Conservation (phyloP, 2,113 vertebrate species). For the Halcyon senegalensis region DNA sequence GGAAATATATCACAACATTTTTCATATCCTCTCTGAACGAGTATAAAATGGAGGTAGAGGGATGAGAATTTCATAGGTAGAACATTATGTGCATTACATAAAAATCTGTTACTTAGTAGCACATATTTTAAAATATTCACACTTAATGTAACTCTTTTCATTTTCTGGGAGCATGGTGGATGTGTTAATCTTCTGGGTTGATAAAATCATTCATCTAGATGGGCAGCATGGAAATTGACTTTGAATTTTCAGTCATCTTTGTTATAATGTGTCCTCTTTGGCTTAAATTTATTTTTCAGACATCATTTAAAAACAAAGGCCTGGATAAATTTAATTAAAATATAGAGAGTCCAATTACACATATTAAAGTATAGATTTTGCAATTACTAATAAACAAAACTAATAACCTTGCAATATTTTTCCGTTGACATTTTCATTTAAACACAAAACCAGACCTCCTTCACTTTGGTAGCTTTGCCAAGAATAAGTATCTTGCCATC, state of each 20-base stretch:
- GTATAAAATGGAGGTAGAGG: neutral
- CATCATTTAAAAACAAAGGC: neutral
- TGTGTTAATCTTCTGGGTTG: neutral
- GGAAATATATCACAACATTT: neutral
- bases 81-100: neutral
- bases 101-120: slow-evolving; percentile 4
- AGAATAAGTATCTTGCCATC: neutral
- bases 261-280: neutral
- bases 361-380: neutral
- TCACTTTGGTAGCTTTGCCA: neutral
- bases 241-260: neutral
- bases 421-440: neutral
- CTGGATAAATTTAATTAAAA: neutral
- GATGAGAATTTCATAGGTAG: slow-evolving; percentile 24
- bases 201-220: slow-evolving; percentile 17
- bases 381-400: accelerated
- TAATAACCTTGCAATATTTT: neutral
- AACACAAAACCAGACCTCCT: neutral
- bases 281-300: neutral
- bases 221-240: neutral
- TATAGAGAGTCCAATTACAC: neutral
- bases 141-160: slow-evolving; percentile 35
- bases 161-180: neutral
- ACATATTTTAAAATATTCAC: slow-evolving; percentile 40
- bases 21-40: neutral